Conservation (phyloP, 2,797 vertebrate species). For the Natrix natrix region DNA sequence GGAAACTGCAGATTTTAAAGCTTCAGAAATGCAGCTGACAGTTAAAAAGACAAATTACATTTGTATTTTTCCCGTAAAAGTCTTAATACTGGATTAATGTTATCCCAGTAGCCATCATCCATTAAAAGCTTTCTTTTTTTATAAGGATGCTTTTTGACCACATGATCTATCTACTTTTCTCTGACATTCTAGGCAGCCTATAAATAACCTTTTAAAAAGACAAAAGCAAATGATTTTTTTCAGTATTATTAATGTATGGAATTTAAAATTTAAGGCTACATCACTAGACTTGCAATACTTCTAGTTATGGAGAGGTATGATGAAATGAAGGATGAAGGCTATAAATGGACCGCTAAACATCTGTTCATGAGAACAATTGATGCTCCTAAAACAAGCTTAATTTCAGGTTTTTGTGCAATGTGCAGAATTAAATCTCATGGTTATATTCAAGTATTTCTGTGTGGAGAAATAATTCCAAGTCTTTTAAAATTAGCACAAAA, state of each 20-base stretch:
- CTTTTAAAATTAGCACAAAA: background rate
- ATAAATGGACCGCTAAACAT: slow-evolving; percentile 14
- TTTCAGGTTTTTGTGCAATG: background rate
- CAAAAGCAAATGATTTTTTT: slow-evolving; percentile 37
- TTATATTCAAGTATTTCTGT: background rate
- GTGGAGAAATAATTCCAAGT: background rate
- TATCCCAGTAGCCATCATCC: slow-evolving; percentile 69
- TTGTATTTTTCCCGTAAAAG: slow-evolving; percentile 72
- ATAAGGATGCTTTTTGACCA: slow-evolving; percentile 65
- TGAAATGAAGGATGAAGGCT: background rate
- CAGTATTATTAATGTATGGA: slow-evolving; percentile 13
- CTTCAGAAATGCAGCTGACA: slow-evolving; percentile 76
- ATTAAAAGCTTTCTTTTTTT: slow-evolving; percentile 68
- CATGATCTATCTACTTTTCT: slow-evolving; percentile 56
- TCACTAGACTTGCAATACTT: slow-evolving; percentile 10
- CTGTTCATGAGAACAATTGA: background rate
- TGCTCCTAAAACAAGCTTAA: background rate
- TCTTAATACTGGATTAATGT: slow-evolving; percentile 72
- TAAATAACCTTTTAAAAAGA: slow-evolving; percentile 54
- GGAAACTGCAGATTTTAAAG: slow-evolving; percentile 75
- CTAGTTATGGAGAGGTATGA: slow-evolving; percentile 20
- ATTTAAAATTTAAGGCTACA: background rate
- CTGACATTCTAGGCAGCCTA: slow-evolving; percentile 54
- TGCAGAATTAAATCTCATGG: background rate
- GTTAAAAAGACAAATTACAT: slow-evolving; percentile 76